phyloP scores from a whole-genome alignment of 1,140 invertebrate species.

The Drosophila hydei region DNA sequence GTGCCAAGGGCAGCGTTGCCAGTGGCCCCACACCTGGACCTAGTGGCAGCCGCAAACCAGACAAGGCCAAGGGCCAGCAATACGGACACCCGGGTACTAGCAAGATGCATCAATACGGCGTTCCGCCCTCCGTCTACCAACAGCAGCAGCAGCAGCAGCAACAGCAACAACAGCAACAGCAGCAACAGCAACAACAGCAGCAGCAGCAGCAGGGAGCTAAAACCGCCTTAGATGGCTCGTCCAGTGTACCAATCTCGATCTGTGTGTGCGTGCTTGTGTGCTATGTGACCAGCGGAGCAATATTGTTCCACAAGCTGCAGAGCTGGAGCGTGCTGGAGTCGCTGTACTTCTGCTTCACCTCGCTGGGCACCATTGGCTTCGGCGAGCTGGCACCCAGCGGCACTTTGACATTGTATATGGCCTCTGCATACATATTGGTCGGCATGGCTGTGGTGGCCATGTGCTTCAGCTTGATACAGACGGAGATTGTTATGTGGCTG shows the following conservation, averaged over 20 bases:
- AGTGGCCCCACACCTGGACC: conserved; percentile 23
- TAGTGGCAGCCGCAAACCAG: conserved; percentile 40
- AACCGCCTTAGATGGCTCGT: conserved; percentile 31
- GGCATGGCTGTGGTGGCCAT: conserved; percentile 98
- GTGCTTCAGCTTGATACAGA: conserved; percentile 98
- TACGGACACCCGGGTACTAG: conserved; percentile 30
- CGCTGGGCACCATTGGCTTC: conserved; percentile 94
- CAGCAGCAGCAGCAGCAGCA: conserved; percentile 54
- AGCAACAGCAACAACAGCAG: conserved; percentile 39
- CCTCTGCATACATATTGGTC: conserved; percentile 93
- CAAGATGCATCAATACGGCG: conserved; percentile 65
- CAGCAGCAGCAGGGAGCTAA: conserved; percentile 40
- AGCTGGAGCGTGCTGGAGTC: conserved; percentile 96
- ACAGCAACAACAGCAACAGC: conserved; percentile 35
- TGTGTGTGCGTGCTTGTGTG: conserved; percentile 94
- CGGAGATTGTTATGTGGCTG: conserved; percentile 91
- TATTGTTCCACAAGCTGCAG: conserved; percentile 95
- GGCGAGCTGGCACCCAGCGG: conserved; percentile 90
- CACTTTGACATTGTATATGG: conserved; percentile 87
- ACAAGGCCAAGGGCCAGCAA: conserved; percentile 52
- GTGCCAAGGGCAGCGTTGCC: conserved; percentile 46
- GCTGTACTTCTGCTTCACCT: conserved; percentile 97
- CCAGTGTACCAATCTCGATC: conserved; percentile 92
- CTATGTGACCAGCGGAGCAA: conserved; percentile 95
- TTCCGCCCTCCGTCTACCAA: conserved; percentile 61